Conservation (phyloP, 1,140 invertebrate species). For the Trichonephila clavipes region DNA sequence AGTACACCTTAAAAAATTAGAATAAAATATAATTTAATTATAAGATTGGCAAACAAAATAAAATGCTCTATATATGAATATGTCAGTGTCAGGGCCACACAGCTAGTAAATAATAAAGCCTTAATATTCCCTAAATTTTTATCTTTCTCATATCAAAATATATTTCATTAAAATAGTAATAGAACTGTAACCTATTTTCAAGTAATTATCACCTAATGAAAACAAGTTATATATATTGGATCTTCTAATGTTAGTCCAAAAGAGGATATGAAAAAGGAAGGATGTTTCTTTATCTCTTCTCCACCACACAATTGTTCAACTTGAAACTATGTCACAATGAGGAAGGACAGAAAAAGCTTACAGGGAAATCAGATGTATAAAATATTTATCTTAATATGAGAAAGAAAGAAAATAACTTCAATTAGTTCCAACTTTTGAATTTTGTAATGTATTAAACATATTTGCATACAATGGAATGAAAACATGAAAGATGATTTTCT, state of each 20-base stretch:
- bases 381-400: not conserved
- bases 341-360: not conserved
- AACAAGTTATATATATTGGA: not conserved
- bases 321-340: not conserved
- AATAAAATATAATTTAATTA: not conserved
- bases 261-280: constrained; percentile 39
- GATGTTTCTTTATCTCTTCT: constrained; percentile 29
- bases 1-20: not conserved
- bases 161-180: too few species aligned
- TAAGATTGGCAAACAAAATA: not conserved
- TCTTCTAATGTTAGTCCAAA: not conserved
- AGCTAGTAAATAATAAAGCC: too few species aligned
- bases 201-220: not conserved
- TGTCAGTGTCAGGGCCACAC: not conserved
- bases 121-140: too few species aligned
- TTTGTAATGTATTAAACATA: not conserved
- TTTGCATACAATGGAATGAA: not conserved
- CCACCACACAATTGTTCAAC: not conserved
- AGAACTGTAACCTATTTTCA: too few species aligned
- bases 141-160: too few species aligned
- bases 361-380: not conserved
- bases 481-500: not conserved
- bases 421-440: not conserved
- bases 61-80: not conserved
- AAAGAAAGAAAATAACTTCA: not conserved